A percentile compares a stretch with the other conserved stretches of the same genome.
Evolutionary conservation across 2,113 vertebrate species (phyloP).

Genomic region (Paramisgurnus dabryanus): DNA sequence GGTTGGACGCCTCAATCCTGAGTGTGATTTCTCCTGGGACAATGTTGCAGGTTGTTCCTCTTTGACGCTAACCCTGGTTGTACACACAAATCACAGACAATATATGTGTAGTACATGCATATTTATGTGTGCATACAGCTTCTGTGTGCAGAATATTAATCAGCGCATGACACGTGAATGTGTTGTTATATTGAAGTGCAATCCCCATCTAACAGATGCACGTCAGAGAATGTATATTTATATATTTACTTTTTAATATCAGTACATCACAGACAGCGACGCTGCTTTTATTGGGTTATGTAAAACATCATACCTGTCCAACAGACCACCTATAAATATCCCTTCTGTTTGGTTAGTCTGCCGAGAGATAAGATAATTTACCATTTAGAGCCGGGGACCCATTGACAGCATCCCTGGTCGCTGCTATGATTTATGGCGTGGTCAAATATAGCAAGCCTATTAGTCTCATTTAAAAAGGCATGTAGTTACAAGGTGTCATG

Average conservation of each 20-base stretch:
- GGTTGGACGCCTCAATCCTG: not conserved
- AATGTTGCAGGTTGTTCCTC: too few species aligned
- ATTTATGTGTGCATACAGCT: not conserved
- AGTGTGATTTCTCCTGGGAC: not conserved
- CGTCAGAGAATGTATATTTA: not conserved
- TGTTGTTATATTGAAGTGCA: not conserved
- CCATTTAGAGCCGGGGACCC: slow-evolving; percentile 43
- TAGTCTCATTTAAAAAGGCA: slow-evolving; percentile 48
- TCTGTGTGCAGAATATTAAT: not conserved
- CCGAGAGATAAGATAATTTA: slow-evolving; percentile 57
- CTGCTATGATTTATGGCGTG: slow-evolving; percentile 55
- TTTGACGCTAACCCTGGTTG: not conserved
- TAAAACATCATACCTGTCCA: slow-evolving; percentile 50
- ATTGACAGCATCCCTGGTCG: slow-evolving; percentile 33
- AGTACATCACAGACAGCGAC: slow-evolving; percentile 5
- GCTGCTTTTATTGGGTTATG: slow-evolving; percentile 39
- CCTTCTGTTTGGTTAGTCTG: slow-evolving; percentile 39
- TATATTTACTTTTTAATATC: slow-evolving; percentile 35
- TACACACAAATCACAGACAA: not conserved
- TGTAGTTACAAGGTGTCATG: slow-evolving; percentile 38
- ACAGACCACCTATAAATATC: slow-evolving; percentile 48
- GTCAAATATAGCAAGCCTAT: slow-evolving; percentile 55
- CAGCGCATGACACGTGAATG: not conserved
- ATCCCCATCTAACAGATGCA: slow-evolving; percentile 1
- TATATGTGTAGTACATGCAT: not conserved